Evolutionary conservation across 2,888 invertebrate species (phyloP).

Genomic region (Calliscelio sp.): DNA sequence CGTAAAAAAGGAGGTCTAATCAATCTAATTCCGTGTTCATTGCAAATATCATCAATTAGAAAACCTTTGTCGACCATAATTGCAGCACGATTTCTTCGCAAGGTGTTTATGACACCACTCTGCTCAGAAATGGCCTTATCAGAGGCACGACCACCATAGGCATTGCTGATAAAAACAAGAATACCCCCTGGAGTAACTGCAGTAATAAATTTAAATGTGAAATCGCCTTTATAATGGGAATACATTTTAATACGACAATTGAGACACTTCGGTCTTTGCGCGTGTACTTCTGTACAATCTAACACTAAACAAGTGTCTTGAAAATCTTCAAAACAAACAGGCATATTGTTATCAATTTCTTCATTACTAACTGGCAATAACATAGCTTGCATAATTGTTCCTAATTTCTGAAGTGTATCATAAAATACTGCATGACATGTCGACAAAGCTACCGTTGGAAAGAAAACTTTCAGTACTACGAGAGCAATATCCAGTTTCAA

Average conservation of each 20-base stretch:
- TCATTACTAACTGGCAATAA: not conserved
- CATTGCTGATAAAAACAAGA: slow-evolving; percentile 69
- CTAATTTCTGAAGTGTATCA: slow-evolving; percentile 23
- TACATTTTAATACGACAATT: slow-evolving; percentile 70
- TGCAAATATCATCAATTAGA: slow-evolving; percentile 34
- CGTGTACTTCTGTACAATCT: slow-evolving; percentile 73
- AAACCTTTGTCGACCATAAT: slow-evolving; percentile 73
- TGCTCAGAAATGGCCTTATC: slow-evolving; percentile 72
- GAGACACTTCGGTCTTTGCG: slow-evolving; percentile 69
- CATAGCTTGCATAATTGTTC: not conserved
- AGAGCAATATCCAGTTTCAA: slow-evolving; percentile 26
- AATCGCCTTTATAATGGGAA: slow-evolving; percentile 73
- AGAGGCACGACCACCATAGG: slow-evolving; percentile 73
- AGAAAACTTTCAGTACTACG: not conserved
- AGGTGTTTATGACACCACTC: slow-evolving; percentile 43
- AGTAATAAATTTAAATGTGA: slow-evolving; percentile 74
- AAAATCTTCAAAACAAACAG: slow-evolving; percentile 7
- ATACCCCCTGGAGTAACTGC: slow-evolving; percentile 72
- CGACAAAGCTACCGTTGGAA: not conserved
- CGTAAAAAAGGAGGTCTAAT: slow-evolving; percentile 61
- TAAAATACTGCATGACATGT: slow-evolving; percentile 14
- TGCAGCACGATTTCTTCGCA: slow-evolving; percentile 27
- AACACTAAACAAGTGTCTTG: slow-evolving; percentile 34
- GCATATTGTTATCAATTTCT: slow-evolving; percentile 44
- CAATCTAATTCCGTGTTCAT: slow-evolving; percentile 24